Evolutionary conservation across 1,140 invertebrate genomes (phyloP).

Genomic region (Brachystomella parvula): DNA sequence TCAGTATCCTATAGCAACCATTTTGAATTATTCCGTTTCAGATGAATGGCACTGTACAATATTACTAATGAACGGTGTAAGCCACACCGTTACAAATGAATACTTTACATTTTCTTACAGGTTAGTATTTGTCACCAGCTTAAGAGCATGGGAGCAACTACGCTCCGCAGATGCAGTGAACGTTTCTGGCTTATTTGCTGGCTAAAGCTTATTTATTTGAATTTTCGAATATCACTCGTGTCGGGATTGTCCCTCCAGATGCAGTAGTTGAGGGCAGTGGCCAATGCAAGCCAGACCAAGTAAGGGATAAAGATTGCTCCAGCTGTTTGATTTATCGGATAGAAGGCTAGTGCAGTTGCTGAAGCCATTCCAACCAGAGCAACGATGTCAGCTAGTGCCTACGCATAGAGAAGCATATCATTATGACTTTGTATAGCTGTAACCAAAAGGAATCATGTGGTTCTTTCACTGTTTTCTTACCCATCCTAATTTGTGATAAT

Average conservation of each 20-base stretch:
- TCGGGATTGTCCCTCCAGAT: constrained; percentile 53
- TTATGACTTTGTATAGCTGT: background rate
- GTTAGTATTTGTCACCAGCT: too few species aligned
- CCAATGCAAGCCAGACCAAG: constrained; percentile 65
- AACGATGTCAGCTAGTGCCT: constrained; percentile 64
- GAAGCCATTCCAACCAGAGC: constrained; percentile 55
- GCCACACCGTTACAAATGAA: too few species aligned
- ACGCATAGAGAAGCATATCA: constrained; percentile 40
- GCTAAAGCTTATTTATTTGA: background rate
- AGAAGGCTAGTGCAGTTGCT: constrained; percentile 57
- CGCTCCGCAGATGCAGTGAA: too few species aligned
- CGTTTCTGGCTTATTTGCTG: too few species aligned
- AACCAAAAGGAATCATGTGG: background rate
- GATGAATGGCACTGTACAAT: too few species aligned
- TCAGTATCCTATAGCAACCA: too few species aligned
- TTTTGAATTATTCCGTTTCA: too few species aligned
- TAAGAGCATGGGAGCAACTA: too few species aligned
- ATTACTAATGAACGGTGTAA: too few species aligned
- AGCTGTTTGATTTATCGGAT: constrained; percentile 58
- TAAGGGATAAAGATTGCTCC: constrained; percentile 68
- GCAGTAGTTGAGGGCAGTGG: constrained; percentile 56
- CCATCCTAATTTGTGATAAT: constrained; percentile 60
- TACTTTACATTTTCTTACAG: too few species aligned
- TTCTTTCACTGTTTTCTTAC: constrained; percentile 47
- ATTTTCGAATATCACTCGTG: background rate